A percentile compares a stretch with the other conserved stretches of the same genome.
Conservation (phyloP, 2,113 vertebrate genomes). For the Pseudorasbora parva region DNA sequence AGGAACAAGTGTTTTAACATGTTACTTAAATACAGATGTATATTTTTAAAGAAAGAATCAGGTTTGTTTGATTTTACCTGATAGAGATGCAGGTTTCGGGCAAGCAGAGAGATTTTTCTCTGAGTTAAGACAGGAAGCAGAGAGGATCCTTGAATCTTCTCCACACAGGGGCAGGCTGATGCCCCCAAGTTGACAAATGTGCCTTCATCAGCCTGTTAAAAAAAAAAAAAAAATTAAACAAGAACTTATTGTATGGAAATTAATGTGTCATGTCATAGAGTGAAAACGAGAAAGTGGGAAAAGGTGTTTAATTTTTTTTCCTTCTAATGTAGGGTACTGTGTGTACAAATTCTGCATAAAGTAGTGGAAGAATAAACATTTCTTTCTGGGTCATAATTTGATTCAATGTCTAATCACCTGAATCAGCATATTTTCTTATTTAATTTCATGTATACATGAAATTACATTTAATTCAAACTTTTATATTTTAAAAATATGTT, state of each 20-base stretch:
- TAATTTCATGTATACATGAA: too few species aligned
- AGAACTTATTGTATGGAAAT: neutral
- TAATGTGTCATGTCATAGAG: neutral
- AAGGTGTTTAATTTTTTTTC: neutral
- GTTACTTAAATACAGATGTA: constrained; percentile 10
- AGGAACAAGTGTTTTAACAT: constrained; percentile 19
- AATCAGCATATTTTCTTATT: neutral
- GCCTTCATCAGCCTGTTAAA: constrained; percentile 78
- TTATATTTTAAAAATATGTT: too few species aligned
- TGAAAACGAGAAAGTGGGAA: neutral
- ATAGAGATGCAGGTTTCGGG: constrained; percentile 89
- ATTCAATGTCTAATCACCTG: neutral
- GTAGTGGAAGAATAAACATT: neutral
- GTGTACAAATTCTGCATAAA: too few species aligned
- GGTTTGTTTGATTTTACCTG: constrained; percentile 76
- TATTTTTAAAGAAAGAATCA: neutral
- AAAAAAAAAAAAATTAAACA: neutral
- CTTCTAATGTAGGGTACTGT: too few species aligned
- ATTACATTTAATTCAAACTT: too few species aligned
- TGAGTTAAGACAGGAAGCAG: constrained; percentile 86
- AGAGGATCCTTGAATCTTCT: constrained; percentile 83
- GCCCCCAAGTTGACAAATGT: constrained; percentile 78
- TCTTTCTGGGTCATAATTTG: neutral
- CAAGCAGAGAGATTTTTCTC: constrained; percentile 85
- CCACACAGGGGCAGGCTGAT: constrained; percentile 91